Conservation (phyloP, 2,888 invertebrate genomes). For the Acronicta aceris region DNA sequence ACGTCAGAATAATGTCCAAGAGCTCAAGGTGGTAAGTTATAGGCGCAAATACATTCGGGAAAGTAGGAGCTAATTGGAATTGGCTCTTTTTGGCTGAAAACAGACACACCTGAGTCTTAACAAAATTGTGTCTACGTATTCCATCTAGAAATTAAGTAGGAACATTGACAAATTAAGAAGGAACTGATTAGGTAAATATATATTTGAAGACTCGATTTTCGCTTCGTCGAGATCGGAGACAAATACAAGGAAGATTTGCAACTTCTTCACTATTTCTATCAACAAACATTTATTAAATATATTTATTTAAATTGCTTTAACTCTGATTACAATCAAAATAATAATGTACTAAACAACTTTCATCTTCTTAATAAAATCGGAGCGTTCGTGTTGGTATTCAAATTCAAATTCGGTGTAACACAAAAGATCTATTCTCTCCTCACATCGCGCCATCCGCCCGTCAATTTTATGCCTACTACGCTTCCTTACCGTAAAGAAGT, state of each 20-base stretch:
- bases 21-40: too few relatives aligned
- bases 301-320: conserved; percentile 47
- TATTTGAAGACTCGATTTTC: too few relatives aligned
- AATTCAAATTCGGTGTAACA: conserved; percentile 52
- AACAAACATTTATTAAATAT: conserved; percentile 30
- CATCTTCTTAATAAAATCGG: conserved; percentile 43
- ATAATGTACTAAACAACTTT: conserved; percentile 47
- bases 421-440: conserved; percentile 54
- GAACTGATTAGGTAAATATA: too few relatives aligned
- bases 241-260: background rate
- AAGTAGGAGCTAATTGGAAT: too few relatives aligned
- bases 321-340: conserved; percentile 41
- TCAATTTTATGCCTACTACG: conserved; percentile 38
- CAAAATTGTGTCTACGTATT: too few relatives aligned
- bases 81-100: too few relatives aligned
- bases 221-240: too few relatives aligned
- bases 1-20: too few relatives aligned
- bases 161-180: too few relatives aligned
- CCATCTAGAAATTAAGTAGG: too few relatives aligned
- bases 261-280: conserved; percentile 10
- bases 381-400: conserved; percentile 43
- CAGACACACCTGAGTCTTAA: too few relatives aligned
- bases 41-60: too few relatives aligned
- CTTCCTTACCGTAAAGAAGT: conserved; percentile 52
- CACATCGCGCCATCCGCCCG: conserved; percentile 34